A percentile compares a stretch with the other conserved stretches of the same genome.
phyloP scores from a whole-genome alignment of 2,888 invertebrate genomes.

The Gnatocerus cornutus region DNA sequence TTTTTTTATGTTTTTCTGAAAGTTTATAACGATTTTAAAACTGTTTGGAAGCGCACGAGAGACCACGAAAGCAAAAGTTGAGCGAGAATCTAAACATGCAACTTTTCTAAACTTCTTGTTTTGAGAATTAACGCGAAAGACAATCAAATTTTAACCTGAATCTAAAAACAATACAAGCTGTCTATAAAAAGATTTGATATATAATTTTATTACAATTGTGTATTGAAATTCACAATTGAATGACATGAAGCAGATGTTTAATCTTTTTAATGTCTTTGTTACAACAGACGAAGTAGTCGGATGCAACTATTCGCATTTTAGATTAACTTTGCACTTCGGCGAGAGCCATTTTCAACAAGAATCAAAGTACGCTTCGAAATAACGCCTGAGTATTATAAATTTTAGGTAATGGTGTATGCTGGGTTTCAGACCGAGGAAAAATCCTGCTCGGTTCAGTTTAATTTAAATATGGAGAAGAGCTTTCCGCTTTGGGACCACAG shows the following conservation, averaged over 20 bases:
- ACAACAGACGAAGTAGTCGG: no score
- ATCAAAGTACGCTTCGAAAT: neutral
- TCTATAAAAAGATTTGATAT: no score
- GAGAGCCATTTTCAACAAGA: no score
- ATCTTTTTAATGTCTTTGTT: no score
- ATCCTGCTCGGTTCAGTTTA: constrained; percentile 19
- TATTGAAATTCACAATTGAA: no score
- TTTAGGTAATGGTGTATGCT: neutral
- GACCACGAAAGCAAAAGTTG: neutral
- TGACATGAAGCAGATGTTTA: no score
- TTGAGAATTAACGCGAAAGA: neutral
- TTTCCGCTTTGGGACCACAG: constrained; percentile 14
- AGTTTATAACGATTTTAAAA: constrained; percentile 2
- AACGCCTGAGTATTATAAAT: constrained; percentile 2
- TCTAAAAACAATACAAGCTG: no score
- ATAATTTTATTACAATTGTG: no score
- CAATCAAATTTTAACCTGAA: no score
- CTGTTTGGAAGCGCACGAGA: neutral
- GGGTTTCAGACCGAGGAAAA: neutral
- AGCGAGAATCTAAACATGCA: neutral
- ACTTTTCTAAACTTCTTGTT: neutral
- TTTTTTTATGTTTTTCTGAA: neutral
- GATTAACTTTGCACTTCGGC: no score
- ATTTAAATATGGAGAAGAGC: constrained; percentile 37
- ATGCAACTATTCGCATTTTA: no score